Base-by-base conservation (phyloP, 92 coral and sea anemone genomes). In the Diadumene lineata region DNA sequence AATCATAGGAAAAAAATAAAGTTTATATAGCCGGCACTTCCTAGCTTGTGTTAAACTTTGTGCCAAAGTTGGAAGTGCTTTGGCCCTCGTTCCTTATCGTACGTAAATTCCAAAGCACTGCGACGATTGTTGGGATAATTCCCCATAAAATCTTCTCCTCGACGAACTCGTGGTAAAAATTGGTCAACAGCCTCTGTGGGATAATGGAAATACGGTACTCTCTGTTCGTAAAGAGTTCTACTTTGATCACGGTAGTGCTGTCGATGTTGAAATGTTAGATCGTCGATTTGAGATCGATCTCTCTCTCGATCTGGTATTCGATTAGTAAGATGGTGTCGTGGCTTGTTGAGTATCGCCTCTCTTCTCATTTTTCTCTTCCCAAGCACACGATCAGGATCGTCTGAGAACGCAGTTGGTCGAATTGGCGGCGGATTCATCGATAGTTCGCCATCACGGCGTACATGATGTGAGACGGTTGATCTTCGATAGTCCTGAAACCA, bases 401-500 rank as follows among this genome's bases (percentile, higher is more conserved):
- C 99, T 17, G 97, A 89, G 67, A 78, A 89, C 64, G 90, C 89
- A 11, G 99, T 96, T 0, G 99, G 99, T 23, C 97, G 90, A 50
- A 85, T 73, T n/a, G 92, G 92, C n/a, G 97, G 86, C 0, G 90
- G 89, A 22, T 86, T 76, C 50, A 91, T 91, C 18, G 79, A 82
- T 23, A 87, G 77, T 71, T 89, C 85, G 1, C 80, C 76, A 65
- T 92, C 92, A 10, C 81, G 81, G 27, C 92, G 79, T 43, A 88
- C 86, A 28, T 64, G 73, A 56, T 92, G 97, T 44, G 89, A 89
- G 31, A 86, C 73, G 66, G 90, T 69, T 24, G 99, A 88, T 13
- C 99, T 87, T 7, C 97, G 90, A 43, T 96, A 96, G 68, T 92
- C 97, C 67, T 92, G 93, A 74, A 96, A 96, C 99, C 99, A 96